A percentile compares a stretch with the other conserved stretches of the same genome.
These are phyloP conservation scores for Cyclargus thomasi DNA, from an alignment of 1,140 invertebrate genomes.

Conservation along the genomic window DNA sequence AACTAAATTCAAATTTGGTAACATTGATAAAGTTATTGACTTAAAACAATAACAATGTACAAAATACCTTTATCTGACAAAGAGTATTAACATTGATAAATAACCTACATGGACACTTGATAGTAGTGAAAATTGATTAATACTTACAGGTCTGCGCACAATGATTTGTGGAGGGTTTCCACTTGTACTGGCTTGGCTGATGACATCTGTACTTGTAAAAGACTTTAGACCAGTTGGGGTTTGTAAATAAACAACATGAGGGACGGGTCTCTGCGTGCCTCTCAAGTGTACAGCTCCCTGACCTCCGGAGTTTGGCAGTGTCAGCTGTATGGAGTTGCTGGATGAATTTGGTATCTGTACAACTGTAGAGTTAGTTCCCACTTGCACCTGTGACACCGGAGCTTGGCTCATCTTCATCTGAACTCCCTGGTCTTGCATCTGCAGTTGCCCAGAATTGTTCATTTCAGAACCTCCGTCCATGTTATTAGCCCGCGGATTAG, in stretches of 20 bases:
- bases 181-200: conserved; percentile 64
- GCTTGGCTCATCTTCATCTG: conserved; percentile 55
- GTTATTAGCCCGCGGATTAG: conserved; percentile 45
- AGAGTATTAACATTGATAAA: too few relatives aligned
- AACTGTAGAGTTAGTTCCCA: conserved; percentile 45
- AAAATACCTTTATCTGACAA: too few relatives aligned
- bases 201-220: conserved; percentile 61
- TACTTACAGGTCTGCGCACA: conserved; percentile 71
- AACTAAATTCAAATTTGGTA: too few relatives aligned
- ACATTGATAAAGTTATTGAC: too few relatives aligned
- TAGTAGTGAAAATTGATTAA: conserved; percentile 16
- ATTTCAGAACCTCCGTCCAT: conserved; percentile 53
- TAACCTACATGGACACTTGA: too few relatives aligned
- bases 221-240: conserved; percentile 66
- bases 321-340: conserved; percentile 59
- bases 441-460: conserved; percentile 52
- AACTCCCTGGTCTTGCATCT: conserved; percentile 46
- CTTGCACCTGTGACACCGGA: conserved; percentile 52
- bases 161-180: conserved; percentile 69
- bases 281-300: conserved; percentile 50
- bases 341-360: conserved; percentile 62
- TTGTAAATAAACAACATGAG: conserved; percentile 70
- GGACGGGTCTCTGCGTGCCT: conserved; percentile 46
- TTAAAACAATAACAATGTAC: too few relatives aligned
- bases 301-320: conserved; percentile 41